Conservation (phyloP, 2,888 invertebrate genomes). For the Cephonodes hylas region DNA sequence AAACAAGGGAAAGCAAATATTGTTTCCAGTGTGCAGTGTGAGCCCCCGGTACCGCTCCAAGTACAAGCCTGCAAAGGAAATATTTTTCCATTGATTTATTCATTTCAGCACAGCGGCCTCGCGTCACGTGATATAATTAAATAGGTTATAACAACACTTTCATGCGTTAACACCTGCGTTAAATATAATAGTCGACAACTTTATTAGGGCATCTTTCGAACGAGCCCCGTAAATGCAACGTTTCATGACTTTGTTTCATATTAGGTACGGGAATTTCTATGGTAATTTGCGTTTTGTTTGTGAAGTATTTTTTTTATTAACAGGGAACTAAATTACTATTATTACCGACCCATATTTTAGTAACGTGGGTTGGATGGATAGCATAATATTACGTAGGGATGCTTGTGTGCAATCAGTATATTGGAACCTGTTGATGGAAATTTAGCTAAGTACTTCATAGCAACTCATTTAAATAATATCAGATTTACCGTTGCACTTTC, state of each 20-base stretch:
- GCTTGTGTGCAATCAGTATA: too few relatives aligned
- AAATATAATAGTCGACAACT: constrained; percentile 36
- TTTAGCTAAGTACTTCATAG: too few relatives aligned
- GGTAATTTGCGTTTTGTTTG: constrained; percentile 1
- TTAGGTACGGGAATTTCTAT: constrained; percentile 1
- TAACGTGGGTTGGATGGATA: too few relatives aligned
- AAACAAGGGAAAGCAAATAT: background rate
- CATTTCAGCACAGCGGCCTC: constrained; percentile 36
- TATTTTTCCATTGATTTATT: constrained; percentile 45
- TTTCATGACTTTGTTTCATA: background rate
- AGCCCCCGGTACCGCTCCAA: background rate
- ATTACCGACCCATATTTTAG: too few relatives aligned
- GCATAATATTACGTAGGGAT: too few relatives aligned
- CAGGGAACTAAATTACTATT: background rate
- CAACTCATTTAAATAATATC: too few relatives aligned
- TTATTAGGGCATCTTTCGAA: constrained; percentile 25
- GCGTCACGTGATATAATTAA: constrained; percentile 49
- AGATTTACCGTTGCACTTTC: too few relatives aligned
- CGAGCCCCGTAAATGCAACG: background rate
- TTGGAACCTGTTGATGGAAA: too few relatives aligned
- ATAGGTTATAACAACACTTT: constrained; percentile 46
- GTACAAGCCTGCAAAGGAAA: background rate
- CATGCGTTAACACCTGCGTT: constrained; percentile 53
- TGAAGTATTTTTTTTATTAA: background rate
- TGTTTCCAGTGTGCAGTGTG: background rate